Conservation (phyloP, 1,140 invertebrate genomes). For the Bombus affinis region DNA sequence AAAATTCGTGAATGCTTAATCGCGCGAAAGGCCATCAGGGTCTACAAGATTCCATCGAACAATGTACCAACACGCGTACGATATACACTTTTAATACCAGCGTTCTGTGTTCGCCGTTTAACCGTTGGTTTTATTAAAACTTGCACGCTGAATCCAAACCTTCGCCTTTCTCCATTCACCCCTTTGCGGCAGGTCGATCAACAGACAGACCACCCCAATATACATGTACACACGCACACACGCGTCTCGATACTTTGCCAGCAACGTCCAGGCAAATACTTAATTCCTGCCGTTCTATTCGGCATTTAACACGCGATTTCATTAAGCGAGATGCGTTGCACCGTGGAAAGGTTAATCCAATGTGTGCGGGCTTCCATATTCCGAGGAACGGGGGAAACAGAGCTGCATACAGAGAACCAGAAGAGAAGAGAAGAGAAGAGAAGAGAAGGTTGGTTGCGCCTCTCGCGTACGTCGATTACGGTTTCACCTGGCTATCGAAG, state of each 20-base stretch:
- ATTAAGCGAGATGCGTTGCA: slow-evolving; percentile 30
- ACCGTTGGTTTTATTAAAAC: slow-evolving; percentile 19
- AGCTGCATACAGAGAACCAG: background rate
- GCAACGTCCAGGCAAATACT: slow-evolving; percentile 14
- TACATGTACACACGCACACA: no score
- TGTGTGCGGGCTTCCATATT: slow-evolving; percentile 21
- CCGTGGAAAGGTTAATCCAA: slow-evolving; percentile 39
- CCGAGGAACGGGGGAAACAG: background rate
- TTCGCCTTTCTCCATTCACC: background rate
- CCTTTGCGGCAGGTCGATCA: background rate
- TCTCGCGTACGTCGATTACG: slow-evolving; percentile 33
- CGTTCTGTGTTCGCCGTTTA: background rate
- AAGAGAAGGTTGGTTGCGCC: background rate
- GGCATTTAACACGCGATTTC: slow-evolving; percentile 40
- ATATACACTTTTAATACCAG: no score
- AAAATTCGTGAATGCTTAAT: background rate
- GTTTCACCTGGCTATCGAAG: slow-evolving; percentile 59
- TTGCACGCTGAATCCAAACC: background rate
- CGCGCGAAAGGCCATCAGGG: background rate
- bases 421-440: background rate
- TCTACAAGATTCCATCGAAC: background rate
- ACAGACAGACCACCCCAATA: background rate
- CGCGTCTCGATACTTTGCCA: background rate
- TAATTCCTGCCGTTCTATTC: slow-evolving; percentile 11
- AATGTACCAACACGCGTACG: no score